Base-by-base conservation (phyloP, 2,113 vertebrate species). In the Hemicordylus capensis region DNA sequence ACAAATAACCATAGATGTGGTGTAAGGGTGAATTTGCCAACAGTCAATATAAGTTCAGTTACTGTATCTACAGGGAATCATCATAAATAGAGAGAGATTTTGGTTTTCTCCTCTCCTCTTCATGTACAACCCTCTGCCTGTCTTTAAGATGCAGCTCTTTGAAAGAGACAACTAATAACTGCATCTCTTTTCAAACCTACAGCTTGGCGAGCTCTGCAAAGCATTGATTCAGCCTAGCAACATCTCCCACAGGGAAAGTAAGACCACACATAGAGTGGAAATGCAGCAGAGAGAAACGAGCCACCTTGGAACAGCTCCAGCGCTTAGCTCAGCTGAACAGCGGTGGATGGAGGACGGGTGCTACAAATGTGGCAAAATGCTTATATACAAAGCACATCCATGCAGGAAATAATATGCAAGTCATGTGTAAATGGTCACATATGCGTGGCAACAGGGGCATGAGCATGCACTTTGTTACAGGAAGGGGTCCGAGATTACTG, bases 221-320 rank as follows among this genome's bases (percentile, higher is more conserved):
- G 59, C 59, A 80, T 66, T 80, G 56, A 83, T 79, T 66, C 67
- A 58, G 59, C 61, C 69, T 78, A 79, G 76, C 76, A 79, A 85
- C 76, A 72, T 69, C 69, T 51, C 77, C 26, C 76, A 46, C 26
- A 22, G 59, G 76, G 70, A 80, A 80, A 67, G 70, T 12, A 19
- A 37, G 76, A 76, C 76, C 81, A 88, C 59, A 75, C 37, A 46
- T 44, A 31, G 17, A 59, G 46, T 56, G 59, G 48, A 46, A 80
- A 66, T 80, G 69, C 39, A 80, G 24, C 59, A 67, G 34, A 28
- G 42, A 61, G 48, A 74, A 88, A 26, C 81, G 15, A 75, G 76
- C 51, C 74, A 14, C 59, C 64, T 79, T 85, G 76, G 42, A 85
- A 61, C 4, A 31, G 24, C 48, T 59, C 31, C 59, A n/a, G 61